Evolutionary conservation across 2,888 invertebrate species (phyloP), one percentile per base, ranked within the genome.

Genomic region (Ligdia adustata): DNA sequence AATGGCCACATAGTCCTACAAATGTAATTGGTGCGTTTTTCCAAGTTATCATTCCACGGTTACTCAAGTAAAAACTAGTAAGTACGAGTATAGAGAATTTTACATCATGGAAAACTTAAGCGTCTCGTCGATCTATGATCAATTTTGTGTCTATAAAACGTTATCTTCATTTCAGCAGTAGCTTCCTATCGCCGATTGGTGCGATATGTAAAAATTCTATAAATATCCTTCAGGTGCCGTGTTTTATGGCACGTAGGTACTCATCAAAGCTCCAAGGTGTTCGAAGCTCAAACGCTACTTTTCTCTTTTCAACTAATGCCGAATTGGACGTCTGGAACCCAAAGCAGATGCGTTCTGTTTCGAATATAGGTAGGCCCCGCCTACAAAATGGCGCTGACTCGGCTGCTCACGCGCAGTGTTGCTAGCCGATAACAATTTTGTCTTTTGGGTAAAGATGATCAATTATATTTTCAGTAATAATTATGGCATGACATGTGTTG

Each of bases 361-460:
- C 41, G 11, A 28, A 48, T 57, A n/a, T n/a, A n/a, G n/a, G n/a
- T n/a, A 68, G 52, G 69, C 85, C 56, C 82, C 87, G 82, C 87
- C 87, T 60, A 79, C 82, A 86, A 87, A 55, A 87, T 87, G 87
- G 87, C 87, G 85, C 67, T 53, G 63, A 64, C n/a, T 70, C 60
- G 52, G 58, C 59, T 64, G 62, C 64, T 49, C 77, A 74, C 70
- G 69, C 61, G 57, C 52, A 47, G 16, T 5, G 27, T 44, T 42
- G 34, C 42, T 27, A 35, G 29, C 11, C 1, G 2, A 1, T 20
- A n/a, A n/a, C n/a, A n/a, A n/a, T n/a, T n/a, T n/a, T n/a, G n/a
- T n/a, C n/a, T n/a, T n/a, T n/a, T n/a, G n/a, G n/a, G n/a, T n/a
- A n/a, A n/a, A n/a, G n/a, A n/a, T n/a, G n/a, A n/a, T n/a, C n/a